Conservation (phyloP, 2,888 invertebrate species). For the Tubulanus polymorphus region DNA sequence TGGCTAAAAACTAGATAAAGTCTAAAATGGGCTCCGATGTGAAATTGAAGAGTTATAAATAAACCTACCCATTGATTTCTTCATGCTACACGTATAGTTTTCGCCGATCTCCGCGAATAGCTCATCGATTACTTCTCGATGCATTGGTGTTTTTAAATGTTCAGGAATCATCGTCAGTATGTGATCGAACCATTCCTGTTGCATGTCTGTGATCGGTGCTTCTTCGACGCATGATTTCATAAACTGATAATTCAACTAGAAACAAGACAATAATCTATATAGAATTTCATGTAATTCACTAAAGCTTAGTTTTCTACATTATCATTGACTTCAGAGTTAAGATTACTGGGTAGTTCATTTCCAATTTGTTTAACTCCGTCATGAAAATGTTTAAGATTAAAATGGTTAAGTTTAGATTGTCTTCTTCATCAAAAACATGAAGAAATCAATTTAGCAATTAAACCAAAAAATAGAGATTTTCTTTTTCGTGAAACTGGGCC, state of each 20-base stretch:
- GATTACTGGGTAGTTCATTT: too few relatives aligned
- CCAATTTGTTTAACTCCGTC: too few relatives aligned
- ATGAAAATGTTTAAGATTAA: too few relatives aligned
- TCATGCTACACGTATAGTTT: conserved; percentile 50
- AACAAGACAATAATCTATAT: not conserved
- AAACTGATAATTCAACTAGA: conserved; percentile 51
- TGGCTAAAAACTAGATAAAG: too few relatives aligned
- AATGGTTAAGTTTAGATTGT: too few relatives aligned
- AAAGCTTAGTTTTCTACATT: too few relatives aligned
- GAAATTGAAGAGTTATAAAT: too few relatives aligned
- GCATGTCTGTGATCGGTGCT: conserved; percentile 50
- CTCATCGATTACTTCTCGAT: conserved; percentile 33
- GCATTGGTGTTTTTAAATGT: conserved; percentile 30
- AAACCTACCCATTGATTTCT: conserved; percentile 49
- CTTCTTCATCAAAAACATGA: not conserved
- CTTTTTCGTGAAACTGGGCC: too few relatives aligned
- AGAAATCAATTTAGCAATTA: not conserved
- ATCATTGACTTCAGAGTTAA: too few relatives aligned
- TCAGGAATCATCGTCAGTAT: conserved; percentile 48
- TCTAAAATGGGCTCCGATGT: too few relatives aligned
- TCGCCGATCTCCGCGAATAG: conserved; percentile 45
- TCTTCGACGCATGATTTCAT: conserved; percentile 50
- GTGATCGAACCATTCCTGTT: conserved; percentile 46
- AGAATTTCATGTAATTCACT: too few relatives aligned
- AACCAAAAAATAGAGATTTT: not conserved